Evolutionary conservation across 1,140 invertebrate genomes (phyloP).

Genomic region (Zaprionus kolodkinae): DNA sequence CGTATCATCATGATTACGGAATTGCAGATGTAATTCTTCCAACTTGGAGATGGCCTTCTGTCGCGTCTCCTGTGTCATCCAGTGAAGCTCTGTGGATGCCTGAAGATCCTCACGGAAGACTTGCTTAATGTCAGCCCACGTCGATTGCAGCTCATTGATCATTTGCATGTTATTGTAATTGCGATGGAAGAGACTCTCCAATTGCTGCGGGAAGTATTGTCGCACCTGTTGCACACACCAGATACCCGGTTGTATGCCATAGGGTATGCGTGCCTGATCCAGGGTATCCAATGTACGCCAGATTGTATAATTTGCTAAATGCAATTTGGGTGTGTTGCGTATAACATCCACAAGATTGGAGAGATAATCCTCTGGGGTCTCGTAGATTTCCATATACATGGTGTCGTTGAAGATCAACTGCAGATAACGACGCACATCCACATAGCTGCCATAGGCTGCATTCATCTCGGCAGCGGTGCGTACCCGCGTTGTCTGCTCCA

Average conservation of each 20-base stretch:
- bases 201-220: conserved; percentile 66
- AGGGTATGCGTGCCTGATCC: conserved; percentile 92
- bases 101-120: conserved; percentile 90
- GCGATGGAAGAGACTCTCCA: conserved; percentile 93
- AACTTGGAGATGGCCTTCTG: conserved; percentile 92
- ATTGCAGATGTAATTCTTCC: conserved; percentile 92
- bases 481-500: conserved; percentile 68
- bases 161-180: conserved; percentile 94
- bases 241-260: conserved; percentile 92
- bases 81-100: conserved; percentile 86
- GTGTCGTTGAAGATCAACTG: conserved; percentile 68
- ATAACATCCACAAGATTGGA: conserved; percentile 85
- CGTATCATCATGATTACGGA: conserved; percentile 94
- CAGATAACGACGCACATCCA: conserved; percentile 73
- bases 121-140: conserved; percentile 84
- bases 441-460: conserved; percentile 69
- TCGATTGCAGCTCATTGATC: conserved; percentile 91
- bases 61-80: conserved; percentile 94
- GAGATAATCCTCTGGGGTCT: conserved; percentile 79
- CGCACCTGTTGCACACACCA: conserved; percentile 75
- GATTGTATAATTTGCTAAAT: conserved; percentile 89
- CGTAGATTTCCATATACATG: conserved; percentile 67
- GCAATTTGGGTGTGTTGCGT: conserved; percentile 83
- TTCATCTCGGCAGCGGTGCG: conserved; percentile 69
- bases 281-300: conserved; percentile 93